These are phyloP conservation scores for Caenorhabditis brenneri DNA, from an alignment of 1,140 invertebrate genomes.

Conservation along the genomic window DNA sequence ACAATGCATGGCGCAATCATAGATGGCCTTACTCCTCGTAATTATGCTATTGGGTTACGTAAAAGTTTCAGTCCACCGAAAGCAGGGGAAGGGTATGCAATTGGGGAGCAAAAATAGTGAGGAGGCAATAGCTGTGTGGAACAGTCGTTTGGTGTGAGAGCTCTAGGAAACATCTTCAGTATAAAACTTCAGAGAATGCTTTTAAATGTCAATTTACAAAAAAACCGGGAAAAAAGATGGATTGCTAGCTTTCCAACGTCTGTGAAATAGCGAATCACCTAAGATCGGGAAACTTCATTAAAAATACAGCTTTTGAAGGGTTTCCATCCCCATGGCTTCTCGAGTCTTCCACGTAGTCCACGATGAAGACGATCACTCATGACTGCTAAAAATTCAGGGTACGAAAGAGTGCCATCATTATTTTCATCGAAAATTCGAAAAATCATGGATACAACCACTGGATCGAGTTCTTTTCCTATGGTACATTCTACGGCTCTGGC, in stretches of 20 bases:
- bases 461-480: constrained; percentile 81
- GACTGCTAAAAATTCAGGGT: constrained; percentile 96
- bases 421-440: constrained; percentile 97
- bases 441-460: constrained; percentile 87
- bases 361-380: constrained; percentile 95
- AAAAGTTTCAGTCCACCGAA: no score
- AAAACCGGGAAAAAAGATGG: neutral
- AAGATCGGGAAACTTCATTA: constrained; percentile 76
- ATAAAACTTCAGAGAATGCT: neutral
- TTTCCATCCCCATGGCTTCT: constrained; percentile 87
- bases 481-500: constrained; percentile 94
- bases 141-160: neutral
- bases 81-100: no score
- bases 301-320: constrained; percentile 88
- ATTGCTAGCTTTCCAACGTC: neutral
- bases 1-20: no score
- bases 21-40: no score
- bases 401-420: constrained; percentile 93
- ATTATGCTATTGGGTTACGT: no score
- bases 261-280: neutral
- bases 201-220: no score
- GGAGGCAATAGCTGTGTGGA: no score
- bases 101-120: no score
- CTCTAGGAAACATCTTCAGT: neutral
- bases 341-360: constrained; percentile 75